Evolutionary conservation across 2,888 invertebrate species (phyloP).

Genomic region (Thelaira solivaga): DNA sequence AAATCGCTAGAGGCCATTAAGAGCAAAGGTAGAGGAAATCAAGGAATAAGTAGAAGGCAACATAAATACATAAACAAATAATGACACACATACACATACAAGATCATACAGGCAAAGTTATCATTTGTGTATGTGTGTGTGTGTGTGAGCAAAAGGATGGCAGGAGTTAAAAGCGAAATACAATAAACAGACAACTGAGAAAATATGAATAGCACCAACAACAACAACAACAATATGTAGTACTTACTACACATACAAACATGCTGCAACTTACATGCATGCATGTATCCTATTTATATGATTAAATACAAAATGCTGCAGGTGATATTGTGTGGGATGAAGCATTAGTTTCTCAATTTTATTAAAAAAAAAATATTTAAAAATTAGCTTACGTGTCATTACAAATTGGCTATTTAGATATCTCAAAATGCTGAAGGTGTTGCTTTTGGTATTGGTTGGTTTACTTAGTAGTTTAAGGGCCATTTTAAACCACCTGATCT

Average conservation of each 20-base stretch:
- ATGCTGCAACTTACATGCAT: neutral
- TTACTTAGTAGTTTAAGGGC: too few relatives aligned
- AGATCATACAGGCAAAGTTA: conserved; percentile 3
- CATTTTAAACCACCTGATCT: too few relatives aligned
- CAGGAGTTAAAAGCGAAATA: conserved; percentile 45
- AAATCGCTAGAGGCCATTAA: conserved; percentile 28
- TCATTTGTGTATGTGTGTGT: neutral
- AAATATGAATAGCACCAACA: conserved; percentile 45
- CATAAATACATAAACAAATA: conserved; percentile 12
- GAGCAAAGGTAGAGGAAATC: conserved; percentile 62
- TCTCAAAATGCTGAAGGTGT: too few relatives aligned
- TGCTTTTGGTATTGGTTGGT: too few relatives aligned
- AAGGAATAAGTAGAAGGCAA: conserved; percentile 53
- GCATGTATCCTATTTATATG: neutral
- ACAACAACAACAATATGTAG: conserved; percentile 19
- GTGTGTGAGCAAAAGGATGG: neutral
- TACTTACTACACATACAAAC: neutral
- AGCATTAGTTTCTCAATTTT: neutral
- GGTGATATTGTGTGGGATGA: conserved; percentile 3
- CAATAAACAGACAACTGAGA: conserved; percentile 53
- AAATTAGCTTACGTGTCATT: too few relatives aligned
- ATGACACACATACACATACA: neutral
- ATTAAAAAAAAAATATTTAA: neutral
- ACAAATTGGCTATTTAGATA: too few relatives aligned
- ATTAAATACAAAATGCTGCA: neutral